phyloP scores from a whole-genome alignment of 2,113 vertebrate species.

The Alligator sinensis region DNA sequence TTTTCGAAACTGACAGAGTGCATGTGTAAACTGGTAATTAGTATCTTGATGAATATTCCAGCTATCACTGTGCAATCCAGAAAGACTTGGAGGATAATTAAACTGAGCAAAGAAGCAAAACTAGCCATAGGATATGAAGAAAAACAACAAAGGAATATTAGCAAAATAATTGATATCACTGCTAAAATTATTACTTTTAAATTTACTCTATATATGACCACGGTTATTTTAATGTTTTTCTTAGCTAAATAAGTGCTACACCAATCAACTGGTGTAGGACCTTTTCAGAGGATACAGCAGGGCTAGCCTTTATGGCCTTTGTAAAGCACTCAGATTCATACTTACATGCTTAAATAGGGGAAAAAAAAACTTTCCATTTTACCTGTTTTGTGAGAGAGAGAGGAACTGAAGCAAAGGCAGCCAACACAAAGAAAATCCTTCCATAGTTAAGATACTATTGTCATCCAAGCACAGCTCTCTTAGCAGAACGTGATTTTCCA shows the following conservation, averaged over 20 bases:
- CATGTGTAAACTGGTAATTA: background rate
- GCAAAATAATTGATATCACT: conserved; percentile 17
- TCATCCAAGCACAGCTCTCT: conserved; percentile 89
- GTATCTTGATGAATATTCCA: background rate
- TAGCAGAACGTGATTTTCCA: conserved; percentile 92
- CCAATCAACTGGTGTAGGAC: background rate
- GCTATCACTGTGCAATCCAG: conserved; percentile 10
- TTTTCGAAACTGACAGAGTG: background rate
- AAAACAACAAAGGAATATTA: conserved; percentile 14
- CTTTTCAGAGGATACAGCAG: background rate
- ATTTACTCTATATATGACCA: background rate
- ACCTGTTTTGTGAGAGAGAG: conserved; percentile 90
- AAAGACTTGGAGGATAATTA: conserved; percentile 28
- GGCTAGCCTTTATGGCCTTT: background rate
- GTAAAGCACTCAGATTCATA: background rate
- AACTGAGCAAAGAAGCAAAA: conserved; percentile 14
- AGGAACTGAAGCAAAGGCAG: conserved; percentile 88
- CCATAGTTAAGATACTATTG: conserved; percentile 87
- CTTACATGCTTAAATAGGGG: background rate
- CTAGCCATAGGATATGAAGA: conserved; percentile 38
- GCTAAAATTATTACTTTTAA: background rate
- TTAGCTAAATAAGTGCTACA: background rate
- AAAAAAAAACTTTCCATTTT: conserved; percentile 34
- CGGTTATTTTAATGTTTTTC: background rate
- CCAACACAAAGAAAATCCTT: conserved; percentile 84